Evolutionary conservation across 2,113 vertebrate genomes (phyloP).

Genomic region (Ploceus nigricollis): DNA sequence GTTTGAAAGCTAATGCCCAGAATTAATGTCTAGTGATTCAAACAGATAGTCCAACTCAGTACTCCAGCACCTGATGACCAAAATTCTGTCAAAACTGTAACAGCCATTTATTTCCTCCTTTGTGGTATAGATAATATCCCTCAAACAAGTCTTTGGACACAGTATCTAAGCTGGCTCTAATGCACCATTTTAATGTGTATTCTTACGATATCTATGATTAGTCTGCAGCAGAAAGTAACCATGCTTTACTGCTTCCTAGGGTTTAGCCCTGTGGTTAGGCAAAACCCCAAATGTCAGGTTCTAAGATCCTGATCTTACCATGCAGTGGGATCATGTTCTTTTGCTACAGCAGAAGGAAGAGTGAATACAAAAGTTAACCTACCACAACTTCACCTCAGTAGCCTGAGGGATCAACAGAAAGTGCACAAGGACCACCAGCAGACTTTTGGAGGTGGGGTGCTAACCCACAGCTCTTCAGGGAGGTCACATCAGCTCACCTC

Average conservation of each 20-base stretch:
- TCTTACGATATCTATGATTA: not conserved
- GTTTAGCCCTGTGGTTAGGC: not conserved
- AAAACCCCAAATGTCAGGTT: not conserved
- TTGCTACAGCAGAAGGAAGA: not conserved
- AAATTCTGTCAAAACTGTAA: not conserved
- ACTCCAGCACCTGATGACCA: not conserved
- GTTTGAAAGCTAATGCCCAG: not conserved
- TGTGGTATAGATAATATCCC: not conserved
- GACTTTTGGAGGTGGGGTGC: not conserved
- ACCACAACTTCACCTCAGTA: not conserved
- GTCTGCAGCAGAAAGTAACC: not conserved
- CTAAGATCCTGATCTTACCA: not conserved
- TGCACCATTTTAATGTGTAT: not conserved
- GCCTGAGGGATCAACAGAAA: not conserved
- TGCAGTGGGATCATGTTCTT: not conserved
- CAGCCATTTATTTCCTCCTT: not conserved
- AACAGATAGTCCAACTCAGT: not conserved
- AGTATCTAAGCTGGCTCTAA: not conserved
- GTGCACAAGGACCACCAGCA: not conserved
- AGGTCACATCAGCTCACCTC: not conserved
- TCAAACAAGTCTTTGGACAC: not conserved
- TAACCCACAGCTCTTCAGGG: not conserved
- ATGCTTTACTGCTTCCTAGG: not conserved
- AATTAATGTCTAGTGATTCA: not conserved
- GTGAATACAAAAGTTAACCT: not conserved